Evolutionary conservation across 2,113 vertebrate genomes (phyloP).

Genomic region (Pseudonaja textilis): DNA sequence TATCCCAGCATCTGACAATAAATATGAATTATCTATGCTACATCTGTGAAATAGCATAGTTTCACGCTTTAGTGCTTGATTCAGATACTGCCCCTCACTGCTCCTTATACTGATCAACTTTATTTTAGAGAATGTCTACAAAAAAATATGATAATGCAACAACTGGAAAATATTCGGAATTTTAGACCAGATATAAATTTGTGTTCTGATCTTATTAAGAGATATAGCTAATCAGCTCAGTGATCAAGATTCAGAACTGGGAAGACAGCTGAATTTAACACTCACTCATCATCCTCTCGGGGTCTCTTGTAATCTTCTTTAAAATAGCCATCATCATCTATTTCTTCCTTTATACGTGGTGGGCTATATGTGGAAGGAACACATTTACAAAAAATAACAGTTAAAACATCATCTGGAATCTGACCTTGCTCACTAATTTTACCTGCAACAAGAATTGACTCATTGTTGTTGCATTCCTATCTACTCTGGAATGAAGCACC

Average conservation of each 20-base stretch:
- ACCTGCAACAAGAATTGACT: not conserved
- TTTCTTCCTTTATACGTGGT: constrained; percentile 84
- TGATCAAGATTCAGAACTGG: not conserved
- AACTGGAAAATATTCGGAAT: not conserved
- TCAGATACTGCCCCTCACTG: not conserved
- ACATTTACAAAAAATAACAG: not conserved
- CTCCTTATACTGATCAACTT: not conserved
- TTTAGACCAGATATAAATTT: not conserved
- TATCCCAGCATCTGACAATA: not conserved
- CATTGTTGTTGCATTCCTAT: not conserved
- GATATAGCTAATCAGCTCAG: not conserved
- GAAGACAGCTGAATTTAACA: constrained; percentile 46
- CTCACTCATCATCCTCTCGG: constrained; percentile 86
- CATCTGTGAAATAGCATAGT: not conserved
- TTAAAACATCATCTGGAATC: no score
- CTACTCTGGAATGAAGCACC: not conserved
- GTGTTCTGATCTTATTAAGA: not conserved
- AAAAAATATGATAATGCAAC: not conserved
- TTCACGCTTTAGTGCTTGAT: not conserved
- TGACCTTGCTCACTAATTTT: not conserved
- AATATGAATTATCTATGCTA: not conserved
- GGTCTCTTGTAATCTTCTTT: constrained; percentile 87
- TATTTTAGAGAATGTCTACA: not conserved
- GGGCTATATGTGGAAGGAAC: constrained; percentile 70
- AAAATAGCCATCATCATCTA: constrained; percentile 84